Conservation (phyloP, 2,113 vertebrate genomes). For the Rhinopomastus cyanomelas region DNA sequence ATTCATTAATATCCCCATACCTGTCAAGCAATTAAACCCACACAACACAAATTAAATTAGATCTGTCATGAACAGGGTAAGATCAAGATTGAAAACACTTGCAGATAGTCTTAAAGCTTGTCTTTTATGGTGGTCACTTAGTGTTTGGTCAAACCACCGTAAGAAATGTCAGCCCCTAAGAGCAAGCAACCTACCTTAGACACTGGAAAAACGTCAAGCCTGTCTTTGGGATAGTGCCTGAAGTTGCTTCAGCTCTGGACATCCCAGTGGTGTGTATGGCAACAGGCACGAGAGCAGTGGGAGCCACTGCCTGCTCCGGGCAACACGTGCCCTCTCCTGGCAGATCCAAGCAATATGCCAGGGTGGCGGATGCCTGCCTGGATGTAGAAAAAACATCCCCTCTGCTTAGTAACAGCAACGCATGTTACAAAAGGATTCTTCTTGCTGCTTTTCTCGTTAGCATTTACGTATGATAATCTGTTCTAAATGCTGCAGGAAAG, state of each 20-base stretch:
- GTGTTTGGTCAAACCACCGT: not conserved
- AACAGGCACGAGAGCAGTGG: not conserved
- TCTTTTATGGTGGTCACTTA: not conserved
- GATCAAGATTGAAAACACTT: not conserved
- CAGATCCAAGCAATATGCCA: not conserved
- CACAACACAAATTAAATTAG: not conserved
- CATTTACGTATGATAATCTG: not conserved
- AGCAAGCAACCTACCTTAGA: not conserved
- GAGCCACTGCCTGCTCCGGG: accelerated
- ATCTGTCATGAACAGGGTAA: not conserved
- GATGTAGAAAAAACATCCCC: not conserved
- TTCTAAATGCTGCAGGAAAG: not conserved
- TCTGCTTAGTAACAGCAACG: not conserved
- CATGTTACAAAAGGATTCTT: not conserved
- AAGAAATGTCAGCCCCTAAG: not conserved
- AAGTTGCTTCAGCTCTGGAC: not conserved
- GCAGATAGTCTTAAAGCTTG: not conserved
- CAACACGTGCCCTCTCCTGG: slow-evolving; percentile 14
- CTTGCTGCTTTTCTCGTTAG: not conserved
- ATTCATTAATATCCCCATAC: slow-evolving; percentile 38
- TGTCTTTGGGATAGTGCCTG: not conserved
- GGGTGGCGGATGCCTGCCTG: not conserved
- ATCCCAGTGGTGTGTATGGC: not conserved
- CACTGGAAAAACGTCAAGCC: accelerated
- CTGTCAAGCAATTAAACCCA: slow-evolving; percentile 2